phyloP scores from a whole-genome alignment of 1,140 invertebrate genomes.

The Camponotus pennsylvanicus region DNA sequence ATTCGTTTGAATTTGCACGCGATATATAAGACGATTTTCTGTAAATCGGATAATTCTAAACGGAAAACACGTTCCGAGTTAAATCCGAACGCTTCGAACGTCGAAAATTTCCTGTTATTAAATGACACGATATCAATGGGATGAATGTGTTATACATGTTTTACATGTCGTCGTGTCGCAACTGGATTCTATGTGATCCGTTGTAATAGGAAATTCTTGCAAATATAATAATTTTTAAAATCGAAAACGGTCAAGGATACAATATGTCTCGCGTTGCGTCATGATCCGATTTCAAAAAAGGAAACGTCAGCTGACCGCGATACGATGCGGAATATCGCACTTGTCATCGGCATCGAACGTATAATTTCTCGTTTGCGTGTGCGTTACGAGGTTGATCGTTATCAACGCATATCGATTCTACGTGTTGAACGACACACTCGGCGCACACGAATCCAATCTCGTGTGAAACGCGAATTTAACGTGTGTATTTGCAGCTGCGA shows the following conservation, averaged over 20 bases:
- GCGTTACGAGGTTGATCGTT: conserved; percentile 29
- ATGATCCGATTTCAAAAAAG: not conserved
- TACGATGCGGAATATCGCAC: conserved; percentile 12
- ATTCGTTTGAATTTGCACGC: not conserved
- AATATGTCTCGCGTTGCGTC: not conserved
- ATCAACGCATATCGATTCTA: conserved; percentile 23
- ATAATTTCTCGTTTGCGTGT: conserved; percentile 48
- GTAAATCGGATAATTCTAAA: too few relatives aligned
- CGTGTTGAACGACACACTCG: conserved; percentile 42
- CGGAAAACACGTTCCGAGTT: not conserved
- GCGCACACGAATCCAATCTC: conserved; percentile 7
- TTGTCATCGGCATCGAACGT: conserved; percentile 33
- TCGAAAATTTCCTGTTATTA: conserved; percentile 10
- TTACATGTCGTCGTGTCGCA: not conserved
- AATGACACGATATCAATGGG: not conserved
- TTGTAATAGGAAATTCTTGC: not conserved
- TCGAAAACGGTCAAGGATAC: not conserved
- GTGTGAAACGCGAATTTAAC: conserved; percentile 14
- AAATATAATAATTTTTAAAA: conserved; percentile 18
- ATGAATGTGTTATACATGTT: not conserved
- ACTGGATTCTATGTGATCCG: not conserved
- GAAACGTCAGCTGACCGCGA: conserved; percentile 16
- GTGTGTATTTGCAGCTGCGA: not conserved
- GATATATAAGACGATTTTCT: not conserved
- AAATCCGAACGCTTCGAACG: not conserved